These are phyloP conservation scores for Triplophysa yarkandensis DNA, from an alignment of 2,797 vertebrate genomes.

Conservation along the genomic window DNA sequence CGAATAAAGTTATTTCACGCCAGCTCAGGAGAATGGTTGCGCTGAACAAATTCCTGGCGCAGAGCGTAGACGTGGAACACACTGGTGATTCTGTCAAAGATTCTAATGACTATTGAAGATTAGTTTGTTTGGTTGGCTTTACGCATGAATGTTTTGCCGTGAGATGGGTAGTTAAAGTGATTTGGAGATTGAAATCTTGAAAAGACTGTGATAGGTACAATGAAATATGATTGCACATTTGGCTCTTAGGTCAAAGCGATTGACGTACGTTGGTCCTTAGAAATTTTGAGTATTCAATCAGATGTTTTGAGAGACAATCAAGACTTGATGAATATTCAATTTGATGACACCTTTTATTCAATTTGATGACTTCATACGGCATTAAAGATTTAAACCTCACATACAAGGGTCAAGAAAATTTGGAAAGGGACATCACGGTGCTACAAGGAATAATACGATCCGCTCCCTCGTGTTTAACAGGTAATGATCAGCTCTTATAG, in stretches of 20 bases:
- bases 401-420: neutral
- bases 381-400: neutral
- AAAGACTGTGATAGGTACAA: neutral
- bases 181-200: constrained; percentile 21
- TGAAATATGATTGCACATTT: neutral
- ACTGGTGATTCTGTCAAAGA: constrained; percentile 8
- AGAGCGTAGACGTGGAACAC: neutral
- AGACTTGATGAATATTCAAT: too few relatives aligned
- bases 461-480: constrained; percentile 19
- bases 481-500: constrained; percentile 31
- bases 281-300: neutral
- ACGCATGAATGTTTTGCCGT: constrained; percentile 12
- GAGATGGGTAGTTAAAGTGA: constrained; percentile 14
- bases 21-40: constrained; percentile 21
- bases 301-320: too few relatives aligned
- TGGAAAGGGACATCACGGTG: constrained; percentile 6
- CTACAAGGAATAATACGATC: neutral
- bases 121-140: constrained; percentile 27
- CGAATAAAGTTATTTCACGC: constrained; percentile 33
- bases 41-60: constrained; percentile 18
- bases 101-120: constrained; percentile 24
- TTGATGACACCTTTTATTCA: neutral
- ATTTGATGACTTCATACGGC: neutral
- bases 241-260: neutral
- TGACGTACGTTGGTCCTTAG: neutral